A percentile compares a stretch with the other conserved stretches of the same genome.
These are phyloP conservation scores for Hyperoplus lanceolatus DNA, from an alignment of 2,797 vertebrate species.

Conservation along the genomic window DNA sequence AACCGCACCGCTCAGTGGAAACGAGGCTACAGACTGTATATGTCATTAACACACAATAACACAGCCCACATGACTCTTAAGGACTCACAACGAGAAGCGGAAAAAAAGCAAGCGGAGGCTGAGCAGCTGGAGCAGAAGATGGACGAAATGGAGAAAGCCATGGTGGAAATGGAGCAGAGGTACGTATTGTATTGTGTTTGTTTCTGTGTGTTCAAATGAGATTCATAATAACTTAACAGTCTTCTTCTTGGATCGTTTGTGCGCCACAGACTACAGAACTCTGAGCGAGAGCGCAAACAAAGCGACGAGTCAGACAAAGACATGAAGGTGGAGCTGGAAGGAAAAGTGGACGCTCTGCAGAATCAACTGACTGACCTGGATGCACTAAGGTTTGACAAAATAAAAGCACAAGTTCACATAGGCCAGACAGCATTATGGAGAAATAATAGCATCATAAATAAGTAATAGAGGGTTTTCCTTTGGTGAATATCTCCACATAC, in stretches of 20 bases:
- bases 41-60: not conserved
- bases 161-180: slow-evolving; percentile 91
- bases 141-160: slow-evolving; percentile 88
- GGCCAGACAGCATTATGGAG: not conserved
- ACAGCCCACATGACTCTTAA: slow-evolving; percentile 61
- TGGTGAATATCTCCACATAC: not conserved
- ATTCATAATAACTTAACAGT: not conserved
- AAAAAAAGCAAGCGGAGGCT: slow-evolving; percentile 90
- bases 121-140: slow-evolving; percentile 91
- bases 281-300: slow-evolving; percentile 85
- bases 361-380: slow-evolving; percentile 91
- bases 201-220: not conserved
- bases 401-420: not conserved
- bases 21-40: too few relatives aligned
- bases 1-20: too few relatives aligned
- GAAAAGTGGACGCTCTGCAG: slow-evolving; percentile 84
- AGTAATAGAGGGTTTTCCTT: too few relatives aligned
- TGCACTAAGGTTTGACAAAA: slow-evolving; percentile 81
- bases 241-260: not conserved
- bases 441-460: not conserved
- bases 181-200: slow-evolving; percentile 13
- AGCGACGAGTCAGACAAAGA: slow-evolving; percentile 88
- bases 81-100: slow-evolving; percentile 88
- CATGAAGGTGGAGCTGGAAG: slow-evolving; percentile 88
- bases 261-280: slow-evolving; percentile 86